Evolutionary conservation across 2,888 invertebrate genomes (phyloP).

Genomic region (Melitaea athalia): DNA sequence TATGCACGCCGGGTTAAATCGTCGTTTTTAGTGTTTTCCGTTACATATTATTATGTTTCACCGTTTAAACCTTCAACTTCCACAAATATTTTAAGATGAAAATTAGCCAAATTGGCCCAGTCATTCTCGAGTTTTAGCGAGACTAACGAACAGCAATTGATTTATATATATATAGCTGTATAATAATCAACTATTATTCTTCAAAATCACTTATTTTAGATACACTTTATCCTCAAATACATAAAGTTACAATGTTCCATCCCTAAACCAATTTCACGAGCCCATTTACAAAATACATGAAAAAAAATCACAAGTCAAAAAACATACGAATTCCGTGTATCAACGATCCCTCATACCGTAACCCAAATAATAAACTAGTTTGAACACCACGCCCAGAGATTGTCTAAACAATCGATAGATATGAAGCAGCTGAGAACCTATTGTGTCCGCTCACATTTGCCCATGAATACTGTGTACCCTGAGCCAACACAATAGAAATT

Average conservation of each 20-base stretch:
- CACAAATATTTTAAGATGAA: too few species aligned
- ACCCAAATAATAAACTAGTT: slow-evolving; percentile 32
- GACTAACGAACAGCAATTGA: too few species aligned
- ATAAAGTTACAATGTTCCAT: neutral
- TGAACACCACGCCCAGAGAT: slow-evolving; percentile 37
- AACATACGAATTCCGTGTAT: slow-evolving; percentile 19
- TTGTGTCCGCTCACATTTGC: slow-evolving; percentile 44
- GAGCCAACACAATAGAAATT: slow-evolving; percentile 9
- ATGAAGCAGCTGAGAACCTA: slow-evolving; percentile 42
- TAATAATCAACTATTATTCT: too few species aligned
- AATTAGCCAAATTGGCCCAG: too few species aligned
- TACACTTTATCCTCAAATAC: neutral
- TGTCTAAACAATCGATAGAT: slow-evolving; percentile 45
- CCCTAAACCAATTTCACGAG: neutral
- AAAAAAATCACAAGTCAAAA: neutral
- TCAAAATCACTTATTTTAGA: too few species aligned
- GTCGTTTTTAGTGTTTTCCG: too few species aligned
- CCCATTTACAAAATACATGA: neutral
- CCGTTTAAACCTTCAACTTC: too few species aligned
- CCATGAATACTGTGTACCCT: slow-evolving; percentile 40
- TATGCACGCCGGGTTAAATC: too few species aligned
- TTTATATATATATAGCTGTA: too few species aligned
- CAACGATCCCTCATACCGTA: slow-evolving; percentile 13
- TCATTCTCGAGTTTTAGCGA: too few species aligned
- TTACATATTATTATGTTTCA: too few species aligned